Base-by-base conservation (phyloP, 2,888 invertebrate species). In the Phortica okadai region DNA sequence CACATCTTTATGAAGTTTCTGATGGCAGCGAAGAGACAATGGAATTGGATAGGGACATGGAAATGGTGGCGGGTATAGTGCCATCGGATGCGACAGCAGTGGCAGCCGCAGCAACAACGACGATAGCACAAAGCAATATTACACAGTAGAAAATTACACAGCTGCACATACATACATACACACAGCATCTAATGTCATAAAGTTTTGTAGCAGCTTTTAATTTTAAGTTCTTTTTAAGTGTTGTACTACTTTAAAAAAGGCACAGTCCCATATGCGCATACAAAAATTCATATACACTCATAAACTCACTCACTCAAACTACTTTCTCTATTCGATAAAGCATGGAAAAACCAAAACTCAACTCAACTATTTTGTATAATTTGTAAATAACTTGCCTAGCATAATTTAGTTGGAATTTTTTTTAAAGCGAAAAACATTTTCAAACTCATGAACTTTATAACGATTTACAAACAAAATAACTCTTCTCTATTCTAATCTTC, bases 21-120 rank as follows among this genome's bases (percentile, higher is more conserved):
- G 16, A 76, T 80, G 14, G 83, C 81, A 56, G 58, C 64, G 59
- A 70, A 73, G 74, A 33, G 54, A 6, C 33, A 21, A 16, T 67
- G 70, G 8, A n/a, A 72, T 54, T 67, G 70, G 33, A 16, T 72
- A 76, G 50, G 74, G 21, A 70, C 33, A 16, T 50, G 14, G 50
- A 62, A 6, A 76, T 82, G 33, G 81, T 80, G 70, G 80, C 82
- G 42, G 77, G 82, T 25, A 67, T 79, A 44, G 74, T 83, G 41
- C 64, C 14, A 33, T 41, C 75, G 1, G 14, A 11, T 3, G 8
- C 74, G 69, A 64, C 59, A 66, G 33, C 78, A 14, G 54, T 77
- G 45, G 74, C 77, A 42, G 69, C 77, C 7, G 33, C 1, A 64
- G 33, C 64, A 64, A 14, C 50, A 50, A 50, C 50, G 6, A 50